Percentiles rank a stretch among this genome's conserved stretches.
phyloP scores from a whole-genome alignment of 2,797 vertebrate species.

The Myotis vivesi region DNA sequence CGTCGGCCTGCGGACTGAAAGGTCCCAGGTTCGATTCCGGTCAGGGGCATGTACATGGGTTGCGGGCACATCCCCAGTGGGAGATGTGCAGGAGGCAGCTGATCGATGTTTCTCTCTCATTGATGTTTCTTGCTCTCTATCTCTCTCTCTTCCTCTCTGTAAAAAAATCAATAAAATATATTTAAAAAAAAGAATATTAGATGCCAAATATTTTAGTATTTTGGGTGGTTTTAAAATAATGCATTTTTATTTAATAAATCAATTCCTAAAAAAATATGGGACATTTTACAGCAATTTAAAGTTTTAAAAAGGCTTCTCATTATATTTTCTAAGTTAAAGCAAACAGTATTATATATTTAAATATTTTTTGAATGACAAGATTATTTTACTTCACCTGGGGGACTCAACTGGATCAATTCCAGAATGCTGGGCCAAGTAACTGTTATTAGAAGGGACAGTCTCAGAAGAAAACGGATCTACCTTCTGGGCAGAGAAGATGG shows the following conservation, averaged over 20 bases:
- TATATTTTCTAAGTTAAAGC: slow-evolving; percentile 32
- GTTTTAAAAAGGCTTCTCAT: background rate
- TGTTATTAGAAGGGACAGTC: background rate
- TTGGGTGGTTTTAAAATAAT: background rate
- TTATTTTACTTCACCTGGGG: background rate
- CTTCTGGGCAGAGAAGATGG: background rate
- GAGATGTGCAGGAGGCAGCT: no score
- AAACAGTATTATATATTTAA: background rate
- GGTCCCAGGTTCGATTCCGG: no score
- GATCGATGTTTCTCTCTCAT: no score
- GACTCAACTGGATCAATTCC: background rate
- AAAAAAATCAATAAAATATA: no score
- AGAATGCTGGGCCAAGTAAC: background rate
- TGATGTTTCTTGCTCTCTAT: no score
- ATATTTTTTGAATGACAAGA: background rate
- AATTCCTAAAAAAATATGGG: background rate
- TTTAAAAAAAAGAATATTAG: no score
- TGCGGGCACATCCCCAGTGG: no score
- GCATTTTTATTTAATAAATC: slow-evolving; percentile 4
- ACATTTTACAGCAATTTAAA: background rate
- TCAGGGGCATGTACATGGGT: no score
- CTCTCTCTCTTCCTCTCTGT: no score
- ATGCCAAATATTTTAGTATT: background rate
- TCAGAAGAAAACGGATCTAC: background rate
- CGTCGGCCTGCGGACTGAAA: no score